These are phyloP conservation scores for Vespertilio murinus DNA, from an alignment of 2,797 vertebrate species.

Conservation along the genomic window DNA sequence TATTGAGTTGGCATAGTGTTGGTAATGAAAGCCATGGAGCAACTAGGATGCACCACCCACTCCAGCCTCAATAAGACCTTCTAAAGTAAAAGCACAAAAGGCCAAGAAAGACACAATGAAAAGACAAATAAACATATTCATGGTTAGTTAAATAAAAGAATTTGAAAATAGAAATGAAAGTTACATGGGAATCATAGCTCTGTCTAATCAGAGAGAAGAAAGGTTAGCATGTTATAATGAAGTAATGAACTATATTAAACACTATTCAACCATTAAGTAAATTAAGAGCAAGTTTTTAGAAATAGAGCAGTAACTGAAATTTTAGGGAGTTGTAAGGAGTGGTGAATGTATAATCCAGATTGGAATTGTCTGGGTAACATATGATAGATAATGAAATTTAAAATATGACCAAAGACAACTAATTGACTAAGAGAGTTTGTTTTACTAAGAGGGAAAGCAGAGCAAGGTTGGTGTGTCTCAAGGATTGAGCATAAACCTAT, in stretches of 20 bases:
- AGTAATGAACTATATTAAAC: neutral
- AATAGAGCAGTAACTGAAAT: neutral
- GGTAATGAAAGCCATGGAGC: neutral
- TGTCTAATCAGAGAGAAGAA: neutral
- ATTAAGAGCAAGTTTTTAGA: neutral
- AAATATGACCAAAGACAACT: neutral
- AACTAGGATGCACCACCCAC: neutral
- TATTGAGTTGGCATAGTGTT: neutral
- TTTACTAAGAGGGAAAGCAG: neutral
- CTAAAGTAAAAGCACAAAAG: neutral
- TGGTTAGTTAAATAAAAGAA: neutral
- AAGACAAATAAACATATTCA: neutral
- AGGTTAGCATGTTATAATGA: neutral
- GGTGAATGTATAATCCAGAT: neutral
- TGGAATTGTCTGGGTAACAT: neutral
- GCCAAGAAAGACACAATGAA: neutral
- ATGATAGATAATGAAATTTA: neutral
- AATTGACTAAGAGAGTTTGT: neutral
- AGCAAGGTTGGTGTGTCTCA: neutral
- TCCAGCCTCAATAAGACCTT: fast-evolving
- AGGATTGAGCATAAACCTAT: too few species aligned
- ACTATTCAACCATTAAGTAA: neutral
- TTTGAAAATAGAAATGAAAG: neutral
- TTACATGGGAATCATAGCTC: neutral
- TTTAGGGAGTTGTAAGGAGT: neutral